Evolutionary conservation across 2,888 invertebrate species (phyloP).

Genomic region (Oxyteleia sp.): DNA sequence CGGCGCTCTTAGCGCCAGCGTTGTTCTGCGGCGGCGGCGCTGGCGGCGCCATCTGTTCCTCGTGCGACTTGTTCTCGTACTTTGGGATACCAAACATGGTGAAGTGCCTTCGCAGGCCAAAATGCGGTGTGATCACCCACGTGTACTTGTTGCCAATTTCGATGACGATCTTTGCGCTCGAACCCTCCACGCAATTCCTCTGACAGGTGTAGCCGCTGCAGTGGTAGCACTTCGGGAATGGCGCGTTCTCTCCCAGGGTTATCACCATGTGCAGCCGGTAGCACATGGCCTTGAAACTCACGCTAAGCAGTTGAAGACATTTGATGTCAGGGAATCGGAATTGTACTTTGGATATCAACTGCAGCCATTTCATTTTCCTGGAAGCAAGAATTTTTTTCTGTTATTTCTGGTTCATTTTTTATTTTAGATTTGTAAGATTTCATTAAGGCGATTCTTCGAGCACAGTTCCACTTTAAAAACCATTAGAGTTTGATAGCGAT

Average conservation of each 20-base stretch:
- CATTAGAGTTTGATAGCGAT: no score
- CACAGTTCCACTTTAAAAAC: no score
- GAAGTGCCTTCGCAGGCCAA: constrained; percentile 85
- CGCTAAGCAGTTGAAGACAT: no score
- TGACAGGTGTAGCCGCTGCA: constrained; percentile 87
- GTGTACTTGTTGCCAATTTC: constrained; percentile 88
- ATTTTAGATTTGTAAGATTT: no score
- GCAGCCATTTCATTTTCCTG: no score
- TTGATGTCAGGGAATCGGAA: no score
- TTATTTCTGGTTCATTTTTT: no score
- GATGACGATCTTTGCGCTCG: constrained; percentile 86
- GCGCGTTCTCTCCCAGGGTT: constrained; percentile 83
- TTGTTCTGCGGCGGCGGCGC: constrained; percentile 76
- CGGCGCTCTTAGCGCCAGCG: constrained; percentile 78
- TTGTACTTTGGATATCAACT: no score
- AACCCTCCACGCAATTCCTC: constrained; percentile 85
- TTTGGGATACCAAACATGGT: constrained; percentile 86
- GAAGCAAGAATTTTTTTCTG: no score
- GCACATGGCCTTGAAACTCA: no score
- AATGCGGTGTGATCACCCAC: constrained; percentile 86
- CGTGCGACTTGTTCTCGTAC: constrained; percentile 81
- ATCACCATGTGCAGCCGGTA: no score
- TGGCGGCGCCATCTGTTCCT: constrained; percentile 78
- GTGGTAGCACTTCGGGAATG: constrained; percentile 85
- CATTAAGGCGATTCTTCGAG: no score